These are phyloP conservation scores for Artemisiospiza belli DNA, from an alignment of 2,113 vertebrate genomes.

Conservation along the genomic window DNA sequence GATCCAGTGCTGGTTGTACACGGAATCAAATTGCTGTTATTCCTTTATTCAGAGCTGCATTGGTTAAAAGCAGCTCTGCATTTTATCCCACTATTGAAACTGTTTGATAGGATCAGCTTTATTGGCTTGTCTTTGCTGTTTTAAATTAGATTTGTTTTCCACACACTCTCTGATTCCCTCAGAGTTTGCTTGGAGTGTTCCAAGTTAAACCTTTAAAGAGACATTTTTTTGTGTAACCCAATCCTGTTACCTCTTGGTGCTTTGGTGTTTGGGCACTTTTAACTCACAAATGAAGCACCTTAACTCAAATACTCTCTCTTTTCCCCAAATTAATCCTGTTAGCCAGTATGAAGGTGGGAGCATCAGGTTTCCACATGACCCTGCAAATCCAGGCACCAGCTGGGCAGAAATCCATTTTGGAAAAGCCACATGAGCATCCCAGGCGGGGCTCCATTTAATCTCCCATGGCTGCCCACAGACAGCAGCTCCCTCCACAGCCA, in stretches of 20 bases:
- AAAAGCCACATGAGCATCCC: background rate
- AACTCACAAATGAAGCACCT: background rate
- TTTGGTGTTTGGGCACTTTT: background rate
- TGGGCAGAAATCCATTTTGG: background rate
- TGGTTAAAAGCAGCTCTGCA: background rate
- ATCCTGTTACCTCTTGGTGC: background rate
- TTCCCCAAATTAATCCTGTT: background rate
- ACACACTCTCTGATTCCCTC: background rate
- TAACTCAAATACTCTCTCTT: background rate
- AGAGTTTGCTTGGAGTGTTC: background rate
- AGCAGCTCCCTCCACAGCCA: background rate
- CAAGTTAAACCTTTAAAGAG: background rate
- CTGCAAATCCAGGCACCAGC: background rate
- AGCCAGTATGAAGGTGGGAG: background rate
- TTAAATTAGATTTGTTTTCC: conserved; percentile 1
- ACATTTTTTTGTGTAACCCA: background rate
- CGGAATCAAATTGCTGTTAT: background rate
- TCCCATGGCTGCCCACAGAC: background rate
- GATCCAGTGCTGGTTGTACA: background rate
- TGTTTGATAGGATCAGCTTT: background rate
- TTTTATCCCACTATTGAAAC: background rate
- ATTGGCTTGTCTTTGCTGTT: background rate
- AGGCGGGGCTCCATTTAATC: background rate
- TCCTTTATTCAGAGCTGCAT: background rate
- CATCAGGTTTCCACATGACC: background rate